phyloP scores from a whole-genome alignment of 1,140 invertebrate genomes.

The Globodera rostochiensis region DNA sequence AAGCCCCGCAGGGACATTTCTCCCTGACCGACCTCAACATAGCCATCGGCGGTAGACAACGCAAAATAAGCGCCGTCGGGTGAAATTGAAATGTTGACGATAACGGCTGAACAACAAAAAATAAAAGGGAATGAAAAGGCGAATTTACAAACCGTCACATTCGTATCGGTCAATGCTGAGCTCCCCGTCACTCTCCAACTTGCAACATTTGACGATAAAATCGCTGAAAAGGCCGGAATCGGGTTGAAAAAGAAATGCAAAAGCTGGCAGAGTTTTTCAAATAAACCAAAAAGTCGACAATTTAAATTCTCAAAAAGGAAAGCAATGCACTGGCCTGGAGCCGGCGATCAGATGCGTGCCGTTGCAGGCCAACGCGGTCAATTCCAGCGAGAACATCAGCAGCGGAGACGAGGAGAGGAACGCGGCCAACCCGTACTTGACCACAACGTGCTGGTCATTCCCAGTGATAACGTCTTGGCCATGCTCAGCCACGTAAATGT shows the following conservation, averaged over 20 bases:
- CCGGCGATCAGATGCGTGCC: slow-evolving; percentile 24
- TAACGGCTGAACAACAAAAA: not conserved
- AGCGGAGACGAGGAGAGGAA: slow-evolving; percentile 18
- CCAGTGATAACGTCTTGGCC: slow-evolving; percentile 29
- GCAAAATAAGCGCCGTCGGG: slow-evolving; percentile 22
- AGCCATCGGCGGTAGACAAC: slow-evolving; percentile 20
- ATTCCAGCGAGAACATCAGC: slow-evolving; percentile 22
- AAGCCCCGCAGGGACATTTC: not conserved
- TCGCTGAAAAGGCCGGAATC: not conserved
- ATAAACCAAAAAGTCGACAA: too few species aligned
- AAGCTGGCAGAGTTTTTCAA: not conserved
- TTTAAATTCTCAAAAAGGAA: too few species aligned
- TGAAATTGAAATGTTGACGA: slow-evolving; percentile 24
- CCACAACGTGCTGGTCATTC: slow-evolving; percentile 16
- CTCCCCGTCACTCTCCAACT: not conserved
- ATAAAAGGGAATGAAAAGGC: not conserved
- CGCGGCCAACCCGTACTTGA: slow-evolving; percentile 18
- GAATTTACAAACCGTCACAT: slow-evolving; percentile 14
- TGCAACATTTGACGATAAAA: slow-evolving; percentile 25
- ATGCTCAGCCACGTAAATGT: slow-evolving; percentile 21
- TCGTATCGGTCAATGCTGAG: slow-evolving; percentile 20
- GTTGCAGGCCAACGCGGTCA: slow-evolving; percentile 20
- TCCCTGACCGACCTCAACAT: slow-evolving; percentile 17
- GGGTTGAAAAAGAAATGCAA: not conserved
- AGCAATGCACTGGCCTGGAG: not conserved